Evolutionary conservation across 92 coral and sea anemone genomes (phyloP).

Genomic region (Muricea muricata): DNA sequence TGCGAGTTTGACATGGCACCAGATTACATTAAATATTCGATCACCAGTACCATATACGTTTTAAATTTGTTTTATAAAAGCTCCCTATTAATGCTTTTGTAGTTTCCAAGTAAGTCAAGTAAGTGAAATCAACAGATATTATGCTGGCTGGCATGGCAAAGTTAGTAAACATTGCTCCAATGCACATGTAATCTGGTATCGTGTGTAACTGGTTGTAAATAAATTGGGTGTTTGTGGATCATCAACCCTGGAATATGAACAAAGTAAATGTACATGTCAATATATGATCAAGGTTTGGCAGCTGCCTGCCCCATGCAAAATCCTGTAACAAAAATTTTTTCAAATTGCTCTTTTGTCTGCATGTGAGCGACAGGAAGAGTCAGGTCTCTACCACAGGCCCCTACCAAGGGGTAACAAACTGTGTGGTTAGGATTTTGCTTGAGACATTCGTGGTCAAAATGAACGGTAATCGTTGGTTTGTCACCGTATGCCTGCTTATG

Average conservation of each 20-base stretch:
- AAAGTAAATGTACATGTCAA: background rate
- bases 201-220: no score
- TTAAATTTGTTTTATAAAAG: no score
- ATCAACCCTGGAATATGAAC: background rate
- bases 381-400: slow-evolving; percentile 28
- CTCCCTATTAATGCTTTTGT: no score
- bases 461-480: background rate
- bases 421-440: slow-evolving; percentile 28
- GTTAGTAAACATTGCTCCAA: no score
- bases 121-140: no score
- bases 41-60: no score
- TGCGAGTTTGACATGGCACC: no score
- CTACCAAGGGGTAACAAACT: slow-evolving; percentile 32
- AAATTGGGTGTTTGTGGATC: no score
- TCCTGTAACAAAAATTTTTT: slow-evolving; percentile 26
- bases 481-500: background rate
- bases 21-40: no score
- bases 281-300: background rate
- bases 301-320: slow-evolving; percentile 11
- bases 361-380: slow-evolving; percentile 43
- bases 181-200: no score
- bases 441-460: slow-evolving; percentile 27
- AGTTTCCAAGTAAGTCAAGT: no score
- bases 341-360: slow-evolving; percentile 28
- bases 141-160: no score